phyloP scores from a whole-genome alignment of 2,888 invertebrate species.

The Macrosiphum euphorbiae region DNA sequence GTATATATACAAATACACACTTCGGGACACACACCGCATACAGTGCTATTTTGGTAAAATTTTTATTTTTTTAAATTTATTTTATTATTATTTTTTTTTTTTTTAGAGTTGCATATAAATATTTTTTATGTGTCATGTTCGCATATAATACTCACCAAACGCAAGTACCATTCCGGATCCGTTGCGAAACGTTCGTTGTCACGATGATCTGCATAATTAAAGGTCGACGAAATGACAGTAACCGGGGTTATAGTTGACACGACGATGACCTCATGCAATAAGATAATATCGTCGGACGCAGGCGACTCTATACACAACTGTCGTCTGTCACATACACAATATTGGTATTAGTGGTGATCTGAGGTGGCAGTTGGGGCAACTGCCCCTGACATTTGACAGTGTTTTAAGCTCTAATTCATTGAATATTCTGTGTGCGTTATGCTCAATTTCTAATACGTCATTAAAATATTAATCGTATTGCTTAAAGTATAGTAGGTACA shows the following conservation, averaged over 20 bases:
- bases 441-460: neutral
- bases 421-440: neutral
- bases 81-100: slow-evolving; percentile 10
- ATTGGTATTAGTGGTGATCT: neutral
- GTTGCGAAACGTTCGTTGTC: neutral
- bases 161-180: neutral
- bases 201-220: neutral
- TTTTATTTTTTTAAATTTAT: neutral
- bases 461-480: neutral
- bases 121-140: neutral
- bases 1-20: neutral
- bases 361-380: neutral
- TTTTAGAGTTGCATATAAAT: neutral
- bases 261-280: neutral
- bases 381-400: neutral
- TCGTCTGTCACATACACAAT: neutral
- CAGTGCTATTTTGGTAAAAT: neutral
- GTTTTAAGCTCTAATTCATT: neutral
- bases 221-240: neutral
- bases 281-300: neutral
- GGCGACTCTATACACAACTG: neutral
- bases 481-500: neutral
- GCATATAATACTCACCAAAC: neutral
- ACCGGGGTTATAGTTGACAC: neutral
- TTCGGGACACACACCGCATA: neutral